phyloP scores from a whole-genome alignment of 2,797 vertebrate genomes.

The Pangasius larnaudii region DNA sequence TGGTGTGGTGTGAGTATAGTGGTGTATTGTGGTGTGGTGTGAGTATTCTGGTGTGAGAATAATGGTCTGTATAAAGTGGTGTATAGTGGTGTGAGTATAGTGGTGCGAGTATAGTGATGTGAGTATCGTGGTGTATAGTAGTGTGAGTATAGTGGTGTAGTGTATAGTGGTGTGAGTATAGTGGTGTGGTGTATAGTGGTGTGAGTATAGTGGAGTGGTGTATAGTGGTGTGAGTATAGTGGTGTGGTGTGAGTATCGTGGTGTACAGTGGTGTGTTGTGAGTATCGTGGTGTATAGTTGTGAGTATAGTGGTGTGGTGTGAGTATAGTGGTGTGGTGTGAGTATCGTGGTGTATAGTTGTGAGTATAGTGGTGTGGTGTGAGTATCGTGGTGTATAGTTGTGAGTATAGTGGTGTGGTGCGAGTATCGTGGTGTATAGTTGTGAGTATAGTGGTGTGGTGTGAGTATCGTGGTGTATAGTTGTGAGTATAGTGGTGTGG shows the following conservation, averaged over 20 bases:
- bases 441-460: background rate
- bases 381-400: background rate
- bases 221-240: background rate
- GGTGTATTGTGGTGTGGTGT: background rate
- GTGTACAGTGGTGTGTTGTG: background rate
- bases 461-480: background rate
- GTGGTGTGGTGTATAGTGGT: too few species aligned
- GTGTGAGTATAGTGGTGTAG: background rate
- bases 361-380: too few species aligned
- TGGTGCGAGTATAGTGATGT: too few species aligned
- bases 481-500: background rate
- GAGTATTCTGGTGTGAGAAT: background rate
- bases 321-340: background rate
- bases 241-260: background rate
- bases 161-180: background rate
- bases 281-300: background rate
- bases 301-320: background rate
- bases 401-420: too few species aligned
- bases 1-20: background rate
- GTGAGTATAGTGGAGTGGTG: background rate
- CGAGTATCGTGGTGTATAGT: background rate
- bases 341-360: too few species aligned
- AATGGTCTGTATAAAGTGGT: too few species aligned
- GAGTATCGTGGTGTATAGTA: background rate
- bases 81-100: too few species aligned